Conservation (phyloP, 2,888 invertebrate species). For the Stenotaenia linearis region DNA sequence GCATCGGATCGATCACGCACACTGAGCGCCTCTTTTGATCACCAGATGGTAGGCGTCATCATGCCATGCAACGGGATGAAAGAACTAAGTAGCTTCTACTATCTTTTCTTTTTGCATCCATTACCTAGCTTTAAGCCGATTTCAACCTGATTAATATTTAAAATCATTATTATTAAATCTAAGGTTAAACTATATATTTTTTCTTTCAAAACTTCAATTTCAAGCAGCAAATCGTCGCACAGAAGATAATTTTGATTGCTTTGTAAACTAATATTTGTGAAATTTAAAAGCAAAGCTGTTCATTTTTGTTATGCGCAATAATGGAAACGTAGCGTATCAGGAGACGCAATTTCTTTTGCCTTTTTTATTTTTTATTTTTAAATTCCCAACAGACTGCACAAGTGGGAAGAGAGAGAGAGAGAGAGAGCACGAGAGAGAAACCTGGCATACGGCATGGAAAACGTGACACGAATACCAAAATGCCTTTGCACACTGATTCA, state of each 20-base stretch:
- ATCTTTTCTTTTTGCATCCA: neutral
- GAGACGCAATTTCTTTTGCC: neutral
- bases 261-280: neutral
- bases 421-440: neutral
- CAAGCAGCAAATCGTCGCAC: neutral
- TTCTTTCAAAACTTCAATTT: neutral
- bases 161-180: neutral
- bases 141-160: neutral
- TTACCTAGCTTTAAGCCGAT: conserved; percentile 4
- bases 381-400: neutral
- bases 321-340: neutral
- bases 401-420: neutral
- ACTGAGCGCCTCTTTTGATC: neutral
- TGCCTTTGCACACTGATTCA: neutral
- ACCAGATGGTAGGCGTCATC: conserved; percentile 14
- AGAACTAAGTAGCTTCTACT: neutral
- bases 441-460: conserved; percentile 10
- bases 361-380: neutral
- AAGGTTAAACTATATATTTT: neutral
- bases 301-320: neutral
- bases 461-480: conserved; percentile 13
- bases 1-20: neutral
- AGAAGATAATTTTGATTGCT: no score
- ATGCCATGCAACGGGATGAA: neutral
- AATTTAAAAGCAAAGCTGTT: neutral